These are phyloP conservation scores for Tetramorium alpestre DNA, from an alignment of 1,140 invertebrate genomes.

Conservation along the genomic window DNA sequence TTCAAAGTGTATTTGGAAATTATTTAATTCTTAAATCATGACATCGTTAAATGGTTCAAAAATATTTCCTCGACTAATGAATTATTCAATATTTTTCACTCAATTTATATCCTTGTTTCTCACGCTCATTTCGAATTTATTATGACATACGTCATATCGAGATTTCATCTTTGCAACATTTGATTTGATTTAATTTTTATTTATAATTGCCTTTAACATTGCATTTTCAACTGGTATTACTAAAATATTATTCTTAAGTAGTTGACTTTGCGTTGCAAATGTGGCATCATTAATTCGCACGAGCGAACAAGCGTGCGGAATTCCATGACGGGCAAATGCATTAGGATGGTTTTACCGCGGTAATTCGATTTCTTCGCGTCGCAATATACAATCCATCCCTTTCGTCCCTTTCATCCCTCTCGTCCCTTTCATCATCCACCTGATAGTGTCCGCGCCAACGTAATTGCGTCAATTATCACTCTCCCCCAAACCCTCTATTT, in stretches of 20 bases:
- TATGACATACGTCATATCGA: not conserved
- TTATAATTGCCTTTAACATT: not conserved
- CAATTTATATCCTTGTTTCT: not conserved
- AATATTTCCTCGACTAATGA: not conserved
- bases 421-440: conserved; percentile 58
- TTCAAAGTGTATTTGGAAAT: not conserved
- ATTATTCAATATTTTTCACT: not conserved
- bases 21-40: not conserved
- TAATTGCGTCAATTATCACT: conserved; percentile 56
- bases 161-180: not conserved
- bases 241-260: conserved; percentile 49
- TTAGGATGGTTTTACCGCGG: conserved; percentile 68
- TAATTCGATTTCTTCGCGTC: conserved; percentile 73
- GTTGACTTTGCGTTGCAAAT: conserved; percentile 37
- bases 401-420: conserved; percentile 63
- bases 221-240: not conserved
- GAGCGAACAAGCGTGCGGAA: conserved; percentile 53
- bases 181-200: conserved; percentile 12
- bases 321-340: conserved; percentile 64
- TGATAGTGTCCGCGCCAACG: conserved; percentile 57
- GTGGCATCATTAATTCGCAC: conserved; percentile 52
- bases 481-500: conserved; percentile 18
- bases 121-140: not conserved
- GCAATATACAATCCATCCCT: conserved; percentile 66
- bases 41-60: not conserved